A percentile compares a stretch with the other conserved stretches of the same genome.
These are phyloP conservation scores for Tapirus terrestris DNA, from an alignment of 2,113 vertebrate species.

Conservation along the genomic window DNA sequence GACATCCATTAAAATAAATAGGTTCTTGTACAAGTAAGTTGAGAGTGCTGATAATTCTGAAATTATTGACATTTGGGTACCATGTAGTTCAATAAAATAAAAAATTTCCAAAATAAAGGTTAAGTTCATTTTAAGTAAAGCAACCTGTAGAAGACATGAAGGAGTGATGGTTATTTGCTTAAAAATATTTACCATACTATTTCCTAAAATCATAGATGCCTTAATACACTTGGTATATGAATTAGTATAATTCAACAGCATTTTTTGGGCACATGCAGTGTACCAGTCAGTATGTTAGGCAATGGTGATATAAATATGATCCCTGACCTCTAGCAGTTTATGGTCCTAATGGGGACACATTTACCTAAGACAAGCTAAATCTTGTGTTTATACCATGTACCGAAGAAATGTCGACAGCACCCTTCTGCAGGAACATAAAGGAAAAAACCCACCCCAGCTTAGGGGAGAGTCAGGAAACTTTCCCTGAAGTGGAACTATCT, in stretches of 20 bases:
- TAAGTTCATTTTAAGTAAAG: constrained; percentile 35
- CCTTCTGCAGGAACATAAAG: background rate
- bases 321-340: background rate
- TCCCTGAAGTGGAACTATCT: background rate
- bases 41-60: background rate
- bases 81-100: background rate
- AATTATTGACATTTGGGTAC: background rate
- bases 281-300: background rate
- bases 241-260: background rate
- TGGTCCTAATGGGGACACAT: background rate
- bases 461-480: background rate
- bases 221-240: background rate
- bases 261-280: background rate
- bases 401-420: background rate
- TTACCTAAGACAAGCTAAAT: background rate
- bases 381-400: background rate
- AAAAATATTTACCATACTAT: background rate
- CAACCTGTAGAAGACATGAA: background rate
- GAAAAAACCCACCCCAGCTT: background rate
- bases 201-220: background rate
- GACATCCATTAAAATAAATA: background rate
- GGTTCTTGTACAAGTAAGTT: background rate
- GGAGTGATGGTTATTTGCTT: background rate
- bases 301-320: background rate
- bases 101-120: constrained; percentile 5